phyloP scores from a whole-genome alignment of 2,888 invertebrate species.

The Cheilosia impressa region DNA sequence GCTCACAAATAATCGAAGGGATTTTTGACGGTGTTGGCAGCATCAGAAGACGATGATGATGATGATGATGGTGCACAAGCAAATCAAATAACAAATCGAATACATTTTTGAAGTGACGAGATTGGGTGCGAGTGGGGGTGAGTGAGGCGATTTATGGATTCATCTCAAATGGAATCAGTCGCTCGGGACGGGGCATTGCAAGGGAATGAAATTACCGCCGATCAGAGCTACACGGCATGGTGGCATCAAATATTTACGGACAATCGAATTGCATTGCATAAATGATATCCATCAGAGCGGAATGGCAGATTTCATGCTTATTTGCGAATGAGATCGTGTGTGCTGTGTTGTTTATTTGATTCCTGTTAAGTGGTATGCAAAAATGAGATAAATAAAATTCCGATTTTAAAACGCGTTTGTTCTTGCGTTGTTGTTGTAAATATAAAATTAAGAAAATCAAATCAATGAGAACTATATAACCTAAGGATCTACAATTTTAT shows the following conservation, averaged over 20 bases:
- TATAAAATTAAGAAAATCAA: no score
- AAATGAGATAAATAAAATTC: conserved; percentile 4
- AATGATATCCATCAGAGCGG: conserved; percentile 35
- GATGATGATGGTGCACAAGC: conserved; percentile 45
- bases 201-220: conserved; percentile 23
- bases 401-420: no score
- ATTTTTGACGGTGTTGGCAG: conserved; percentile 16
- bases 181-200: conserved; percentile 16
- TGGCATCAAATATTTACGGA: conserved; percentile 56
- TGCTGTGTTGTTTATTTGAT: conserved; percentile 6
- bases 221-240: conserved; percentile 19
- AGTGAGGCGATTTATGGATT: conserved; percentile 54
- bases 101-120: conserved; percentile 62
- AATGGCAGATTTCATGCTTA: conserved; percentile 41
- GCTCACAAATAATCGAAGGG: conserved; percentile 56
- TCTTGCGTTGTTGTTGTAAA: no score
- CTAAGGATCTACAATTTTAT: no score
- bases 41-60: conserved; percentile 6
- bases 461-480: no score
- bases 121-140: conserved; percentile 25
- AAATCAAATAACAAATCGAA: conserved; percentile 68
- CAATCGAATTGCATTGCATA: conserved; percentile 64
- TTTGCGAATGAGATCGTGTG: conserved; percentile 1
- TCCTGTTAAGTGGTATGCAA: conserved; percentile 24
- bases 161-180: conserved; percentile 36